phyloP scores from a whole-genome alignment of 2,113 vertebrate genomes.

The Ctenodactylus gundi region DNA sequence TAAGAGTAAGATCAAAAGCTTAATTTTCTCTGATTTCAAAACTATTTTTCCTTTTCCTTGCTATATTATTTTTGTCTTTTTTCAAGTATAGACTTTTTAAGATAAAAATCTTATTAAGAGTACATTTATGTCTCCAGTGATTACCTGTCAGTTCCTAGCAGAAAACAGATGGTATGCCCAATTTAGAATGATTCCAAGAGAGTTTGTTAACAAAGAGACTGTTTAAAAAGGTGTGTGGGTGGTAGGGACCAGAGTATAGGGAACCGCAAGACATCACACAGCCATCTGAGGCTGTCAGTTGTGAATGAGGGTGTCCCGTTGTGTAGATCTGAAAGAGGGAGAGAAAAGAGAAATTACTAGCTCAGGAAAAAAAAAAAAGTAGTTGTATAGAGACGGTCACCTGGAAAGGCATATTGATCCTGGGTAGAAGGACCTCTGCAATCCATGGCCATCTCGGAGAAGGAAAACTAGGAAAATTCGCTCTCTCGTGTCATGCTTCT shows the following conservation, averaged over 20 bases:
- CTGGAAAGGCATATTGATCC: neutral
- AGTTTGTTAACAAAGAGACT: constrained; percentile 13
- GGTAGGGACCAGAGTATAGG: neutral
- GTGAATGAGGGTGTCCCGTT: neutral
- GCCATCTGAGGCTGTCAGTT: neutral
- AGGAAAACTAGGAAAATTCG: neutral
- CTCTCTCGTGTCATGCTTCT: neutral
- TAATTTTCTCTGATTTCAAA: constrained; percentile 16
- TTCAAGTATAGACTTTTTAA: constrained; percentile 17
- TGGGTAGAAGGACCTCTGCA: neutral
- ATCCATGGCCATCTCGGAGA: neutral
- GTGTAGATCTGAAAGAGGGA: neutral
- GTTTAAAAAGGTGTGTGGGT: neutral
- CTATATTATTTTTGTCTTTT: constrained; percentile 14
- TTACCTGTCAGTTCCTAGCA: constrained; percentile 4
- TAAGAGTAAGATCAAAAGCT: neutral
- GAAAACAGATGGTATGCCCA: constrained; percentile 29
- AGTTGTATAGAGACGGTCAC: neutral
- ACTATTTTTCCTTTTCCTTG: neutral
- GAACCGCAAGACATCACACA: neutral
- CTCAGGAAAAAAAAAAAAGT: neutral
- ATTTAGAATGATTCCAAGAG: neutral
- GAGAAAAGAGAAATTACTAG: neutral
- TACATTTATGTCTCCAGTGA: constrained; percentile 28
- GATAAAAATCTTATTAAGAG: constrained; percentile 35